phyloP scores from a whole-genome alignment of 2,113 vertebrate genomes.

The Muntiacus muntjak region DNA sequence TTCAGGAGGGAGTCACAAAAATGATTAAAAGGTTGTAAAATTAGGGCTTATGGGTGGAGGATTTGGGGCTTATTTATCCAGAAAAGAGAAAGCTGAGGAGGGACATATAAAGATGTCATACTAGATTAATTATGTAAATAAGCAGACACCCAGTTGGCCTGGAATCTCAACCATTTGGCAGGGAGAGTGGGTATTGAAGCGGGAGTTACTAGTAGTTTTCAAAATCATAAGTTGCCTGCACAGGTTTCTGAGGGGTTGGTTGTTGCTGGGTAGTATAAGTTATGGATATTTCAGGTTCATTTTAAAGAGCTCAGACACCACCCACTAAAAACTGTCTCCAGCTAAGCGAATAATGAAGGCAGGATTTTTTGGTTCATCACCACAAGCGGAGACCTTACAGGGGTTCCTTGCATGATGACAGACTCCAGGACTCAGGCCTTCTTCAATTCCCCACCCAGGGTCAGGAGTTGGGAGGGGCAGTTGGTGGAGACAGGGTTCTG shows the following conservation, averaged over 20 bases:
- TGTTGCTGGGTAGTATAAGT: not conserved
- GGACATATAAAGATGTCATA: slow-evolving; percentile 52
- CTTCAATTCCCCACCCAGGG: not conserved
- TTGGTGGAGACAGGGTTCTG: accelerated
- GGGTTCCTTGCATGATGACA: not conserved
- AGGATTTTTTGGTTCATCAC: not conserved
- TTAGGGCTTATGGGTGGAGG: slow-evolving; percentile 13
- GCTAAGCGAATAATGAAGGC: not conserved
- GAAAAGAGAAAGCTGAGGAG: slow-evolving; percentile 49
- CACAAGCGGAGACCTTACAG: accelerated
- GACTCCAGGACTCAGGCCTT: not conserved
- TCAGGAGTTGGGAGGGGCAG: not conserved
- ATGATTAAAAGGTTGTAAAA: slow-evolving; percentile 58
- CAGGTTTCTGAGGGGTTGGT: not conserved
- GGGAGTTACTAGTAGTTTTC: not conserved
- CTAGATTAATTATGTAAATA: slow-evolving; percentile 63
- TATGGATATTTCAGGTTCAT: not conserved
- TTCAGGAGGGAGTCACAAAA: slow-evolving; percentile 45
- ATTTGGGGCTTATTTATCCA: slow-evolving; percentile 54
- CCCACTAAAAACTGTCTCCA: not conserved
- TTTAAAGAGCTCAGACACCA: not conserved
- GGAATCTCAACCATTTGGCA: slow-evolving; percentile 44
- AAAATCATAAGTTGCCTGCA: slow-evolving; percentile 9
- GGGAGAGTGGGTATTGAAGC: not conserved
- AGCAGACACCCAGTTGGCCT: slow-evolving; percentile 37